Base-by-base conservation (phyloP, 2,888 invertebrate genomes). In the Plagodis dolabraria region DNA sequence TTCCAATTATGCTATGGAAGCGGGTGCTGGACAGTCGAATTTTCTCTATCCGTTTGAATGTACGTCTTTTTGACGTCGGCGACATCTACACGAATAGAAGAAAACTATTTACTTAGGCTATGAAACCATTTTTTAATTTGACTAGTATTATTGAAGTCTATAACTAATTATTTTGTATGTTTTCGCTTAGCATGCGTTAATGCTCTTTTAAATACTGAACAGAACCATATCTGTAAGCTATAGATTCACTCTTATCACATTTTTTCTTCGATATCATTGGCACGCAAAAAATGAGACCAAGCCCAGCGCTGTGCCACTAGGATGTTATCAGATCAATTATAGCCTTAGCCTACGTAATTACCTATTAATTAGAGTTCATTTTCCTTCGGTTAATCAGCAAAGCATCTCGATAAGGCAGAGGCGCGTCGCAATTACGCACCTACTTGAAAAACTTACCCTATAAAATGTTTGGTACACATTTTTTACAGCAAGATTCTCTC, bases 301-400 rank as follows among this genome's bases (percentile, higher is more conserved):
- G 69, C 74, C 68, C 70, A 56, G 69, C 70, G 61, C 67, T 69
- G 65, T 75, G 12, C 47, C 11, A 52, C 75, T 79, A 77, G 78
- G 80, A 86, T 76, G 80, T 79, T 79, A 80, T 79, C 79, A 70
- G 74, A 74, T 83, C 84, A 85, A 86, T 87, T 86, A 86, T 79
- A 74, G 77, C 72, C 76, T 69, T 77, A 75, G 72, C 77, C 76
- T 80, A 75, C 76, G 85, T 82, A 84, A 86, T 85, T 82, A 80
- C 79, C 76, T 79, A 77, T 80, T 82, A 83, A 85, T 87, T 86
- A 85, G 80, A 79, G 80, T 75, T 79, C 79, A 83, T 79, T 82
- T 84, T 86, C 75, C 76, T 72, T 64, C 70, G 64, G 71, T 77
- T 77, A 81, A 82, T 82, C 82, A 78, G 76, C 64, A 68, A 70